phyloP scores from a whole-genome alignment of 2,888 invertebrate species.

The Teinopalpus imperialis region DNA sequence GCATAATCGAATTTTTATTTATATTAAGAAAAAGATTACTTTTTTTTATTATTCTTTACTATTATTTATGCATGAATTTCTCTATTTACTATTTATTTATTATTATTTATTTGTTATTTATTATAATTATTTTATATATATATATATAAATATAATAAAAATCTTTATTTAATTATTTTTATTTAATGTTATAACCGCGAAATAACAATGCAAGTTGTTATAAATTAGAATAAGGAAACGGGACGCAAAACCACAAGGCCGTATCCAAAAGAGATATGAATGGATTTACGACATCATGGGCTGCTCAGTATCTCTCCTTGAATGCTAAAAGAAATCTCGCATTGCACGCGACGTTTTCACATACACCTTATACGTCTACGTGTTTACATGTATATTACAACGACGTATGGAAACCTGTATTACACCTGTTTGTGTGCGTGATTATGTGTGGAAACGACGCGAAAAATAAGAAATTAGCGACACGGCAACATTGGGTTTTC shows the following conservation, averaged over 20 bases:
- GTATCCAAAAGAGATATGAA: slow-evolving; percentile 36
- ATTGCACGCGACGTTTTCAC: slow-evolving; percentile 73
- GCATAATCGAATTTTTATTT: too few species aligned
- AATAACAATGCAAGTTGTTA: slow-evolving; percentile 4
- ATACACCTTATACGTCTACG: slow-evolving; percentile 39
- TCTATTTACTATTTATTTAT: too few species aligned
- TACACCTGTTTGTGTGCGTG: slow-evolving; percentile 28
- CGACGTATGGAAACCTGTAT: slow-evolving; percentile 20
- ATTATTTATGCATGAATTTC: too few species aligned
- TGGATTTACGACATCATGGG: slow-evolving; percentile 37
- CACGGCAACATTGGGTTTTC: background rate
- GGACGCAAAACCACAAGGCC: slow-evolving; percentile 30
- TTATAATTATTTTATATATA: too few species aligned
- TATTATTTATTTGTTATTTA: too few species aligned
- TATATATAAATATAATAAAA: too few species aligned
- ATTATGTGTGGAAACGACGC: slow-evolving; percentile 4
- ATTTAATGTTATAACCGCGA: background rate
- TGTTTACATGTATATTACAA: slow-evolving; percentile 40
- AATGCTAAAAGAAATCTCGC: slow-evolving; percentile 73
- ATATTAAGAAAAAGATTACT: too few species aligned
- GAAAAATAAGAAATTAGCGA: background rate
- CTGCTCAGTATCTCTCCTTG: slow-evolving; percentile 58
- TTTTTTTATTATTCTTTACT: too few species aligned
- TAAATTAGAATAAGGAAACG: slow-evolving; percentile 8
- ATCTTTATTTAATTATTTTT: too few species aligned